A percentile compares a stretch with the other conserved stretches of the same genome.
These are phyloP conservation scores for Cygnus buccinator DNA, from an alignment of 2,113 vertebrate genomes.

Conservation along the genomic window DNA sequence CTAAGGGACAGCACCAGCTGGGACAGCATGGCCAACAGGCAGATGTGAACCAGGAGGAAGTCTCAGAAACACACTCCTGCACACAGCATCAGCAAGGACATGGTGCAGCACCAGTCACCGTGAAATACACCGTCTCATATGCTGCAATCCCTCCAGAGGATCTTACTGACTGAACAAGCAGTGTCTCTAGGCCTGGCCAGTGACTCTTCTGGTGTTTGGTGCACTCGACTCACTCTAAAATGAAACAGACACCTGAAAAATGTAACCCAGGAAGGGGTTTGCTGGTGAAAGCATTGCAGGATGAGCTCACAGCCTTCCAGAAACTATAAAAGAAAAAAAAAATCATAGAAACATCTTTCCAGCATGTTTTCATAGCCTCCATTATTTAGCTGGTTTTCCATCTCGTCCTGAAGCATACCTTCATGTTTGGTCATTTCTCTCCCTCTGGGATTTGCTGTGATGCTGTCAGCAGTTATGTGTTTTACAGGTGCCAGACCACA, in stretches of 20 bases:
- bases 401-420: neutral
- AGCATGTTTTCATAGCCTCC: neutral
- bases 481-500: neutral
- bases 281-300: neutral
- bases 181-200: neutral
- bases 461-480: neutral
- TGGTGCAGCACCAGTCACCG: neutral
- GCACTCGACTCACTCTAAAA: neutral
- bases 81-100: neutral
- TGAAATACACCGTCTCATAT: neutral
- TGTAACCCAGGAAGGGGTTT: neutral
- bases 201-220: neutral
- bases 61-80: neutral
- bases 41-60: neutral
- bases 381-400: neutral
- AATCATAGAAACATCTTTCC: neutral
- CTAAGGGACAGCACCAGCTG: neutral
- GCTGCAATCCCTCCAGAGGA: neutral
- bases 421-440: neutral
- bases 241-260: neutral
- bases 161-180: neutral
- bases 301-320: neutral
- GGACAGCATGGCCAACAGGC: neutral
- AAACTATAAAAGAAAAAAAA: neutral
- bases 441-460: neutral